Percentiles rank a stretch among this genome's conserved stretches.
Conservation (phyloP, 2,888 invertebrate species). For the Tridacna gigas region DNA sequence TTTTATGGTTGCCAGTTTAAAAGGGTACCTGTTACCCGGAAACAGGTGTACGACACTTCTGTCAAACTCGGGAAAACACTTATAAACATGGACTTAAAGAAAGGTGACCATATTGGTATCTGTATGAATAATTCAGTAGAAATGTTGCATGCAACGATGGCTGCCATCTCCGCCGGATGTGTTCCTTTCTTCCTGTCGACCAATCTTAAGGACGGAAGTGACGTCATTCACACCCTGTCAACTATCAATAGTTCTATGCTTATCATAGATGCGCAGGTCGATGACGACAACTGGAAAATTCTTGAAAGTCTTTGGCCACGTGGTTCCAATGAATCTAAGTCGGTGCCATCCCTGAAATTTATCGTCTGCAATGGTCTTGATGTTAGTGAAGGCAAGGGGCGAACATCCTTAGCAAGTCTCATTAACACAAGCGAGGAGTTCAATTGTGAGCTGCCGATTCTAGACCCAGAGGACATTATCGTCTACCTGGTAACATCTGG, state of each 20-base stretch:
- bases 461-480: constrained; percentile 57
- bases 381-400: background rate
- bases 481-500: constrained; percentile 53
- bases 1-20: constrained; percentile 37
- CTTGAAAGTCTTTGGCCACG: constrained; percentile 44
- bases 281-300: constrained; percentile 54
- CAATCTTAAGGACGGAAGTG: constrained; percentile 57
- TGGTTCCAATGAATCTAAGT: background rate
- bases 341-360: constrained; percentile 27
- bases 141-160: constrained; percentile 40
- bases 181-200: constrained; percentile 44
- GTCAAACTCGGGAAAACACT: constrained; percentile 35
- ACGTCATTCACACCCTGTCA: constrained; percentile 30
- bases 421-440: background rate
- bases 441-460: constrained; percentile 25
- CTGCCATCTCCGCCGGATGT: constrained; percentile 46
- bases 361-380: constrained; percentile 41
- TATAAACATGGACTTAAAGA: constrained; percentile 34
- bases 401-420: background rate
- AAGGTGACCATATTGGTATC: constrained; percentile 39
- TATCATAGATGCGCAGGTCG: constrained; percentile 31
- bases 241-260: constrained; percentile 11
- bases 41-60: constrained; percentile 37
- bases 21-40: constrained; percentile 41
- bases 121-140: constrained; percentile 60